Evolutionary conservation across 2,888 invertebrate genomes (phyloP).

Genomic region (Drosophila fulvimacula): DNA sequence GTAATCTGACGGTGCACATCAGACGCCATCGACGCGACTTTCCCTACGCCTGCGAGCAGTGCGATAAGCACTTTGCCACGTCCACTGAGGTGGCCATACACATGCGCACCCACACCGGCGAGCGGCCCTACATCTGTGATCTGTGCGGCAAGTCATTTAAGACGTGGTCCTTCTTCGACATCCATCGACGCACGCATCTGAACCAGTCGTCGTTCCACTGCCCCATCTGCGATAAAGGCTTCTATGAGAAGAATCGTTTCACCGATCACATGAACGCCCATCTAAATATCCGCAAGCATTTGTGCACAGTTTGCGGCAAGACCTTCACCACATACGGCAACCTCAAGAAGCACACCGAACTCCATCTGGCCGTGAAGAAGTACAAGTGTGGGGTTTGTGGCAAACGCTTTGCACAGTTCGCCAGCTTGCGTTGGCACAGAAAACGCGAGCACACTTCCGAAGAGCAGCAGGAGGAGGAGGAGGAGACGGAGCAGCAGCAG

Average conservation of each 20-base stretch:
- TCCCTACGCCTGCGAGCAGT: conserved; percentile 79
- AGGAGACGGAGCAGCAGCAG: neutral
- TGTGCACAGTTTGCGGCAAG: conserved; percentile 79
- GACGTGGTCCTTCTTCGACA: conserved; percentile 82
- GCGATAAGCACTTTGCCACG: conserved; percentile 79
- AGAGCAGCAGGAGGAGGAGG: conserved; percentile 18
- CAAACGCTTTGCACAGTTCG: conserved; percentile 77
- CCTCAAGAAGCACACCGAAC: conserved; percentile 78
- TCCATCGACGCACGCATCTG: conserved; percentile 76
- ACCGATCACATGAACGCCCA: conserved; percentile 82
- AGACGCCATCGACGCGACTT: conserved; percentile 77
- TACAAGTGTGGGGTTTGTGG: conserved; percentile 76
- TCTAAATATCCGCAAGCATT: conserved; percentile 79
- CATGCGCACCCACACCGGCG: conserved; percentile 79
- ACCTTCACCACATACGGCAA: conserved; percentile 78
- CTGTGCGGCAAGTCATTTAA: conserved; percentile 80
- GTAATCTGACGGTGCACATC: conserved; percentile 79
- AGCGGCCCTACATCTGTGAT: conserved; percentile 79
- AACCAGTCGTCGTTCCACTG: conserved; percentile 81
- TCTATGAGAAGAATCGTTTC: conserved; percentile 81
- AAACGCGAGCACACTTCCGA: conserved; percentile 57
- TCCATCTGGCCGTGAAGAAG: conserved; percentile 76
- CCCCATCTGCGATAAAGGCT: conserved; percentile 79
- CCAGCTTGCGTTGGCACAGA: conserved; percentile 78
- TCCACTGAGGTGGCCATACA: conserved; percentile 82